These are phyloP conservation scores for Zaprionus inermis DNA, from an alignment of 1,140 invertebrate genomes.

Conservation along the genomic window DNA sequence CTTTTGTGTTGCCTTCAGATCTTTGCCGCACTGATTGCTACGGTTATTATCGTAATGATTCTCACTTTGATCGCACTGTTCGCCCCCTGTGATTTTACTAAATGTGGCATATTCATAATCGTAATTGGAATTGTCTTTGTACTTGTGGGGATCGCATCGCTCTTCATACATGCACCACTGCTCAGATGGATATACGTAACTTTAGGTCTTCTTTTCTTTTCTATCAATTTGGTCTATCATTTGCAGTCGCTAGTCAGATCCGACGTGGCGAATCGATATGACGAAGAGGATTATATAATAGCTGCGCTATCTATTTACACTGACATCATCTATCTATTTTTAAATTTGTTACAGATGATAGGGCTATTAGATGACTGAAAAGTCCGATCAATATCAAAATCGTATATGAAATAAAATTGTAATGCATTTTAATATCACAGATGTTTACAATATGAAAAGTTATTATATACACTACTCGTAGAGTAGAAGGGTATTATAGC, in stretches of 20 bases:
- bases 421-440: neutral
- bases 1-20: neutral
- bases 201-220: constrained; percentile 8
- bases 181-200: neutral
- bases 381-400: no score
- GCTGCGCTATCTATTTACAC: constrained; percentile 43
- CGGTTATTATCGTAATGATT: neutral
- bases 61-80: constrained; percentile 32
- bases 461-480: no score
- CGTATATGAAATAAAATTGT: no score
- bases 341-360: neutral
- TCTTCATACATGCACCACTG: neutral
- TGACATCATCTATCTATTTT: constrained; percentile 36
- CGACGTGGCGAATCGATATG: constrained; percentile 2
- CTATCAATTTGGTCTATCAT: constrained; percentile 19
- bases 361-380: neutral
- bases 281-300: constrained; percentile 42
- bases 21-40: neutral
- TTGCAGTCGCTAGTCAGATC: constrained; percentile 41
- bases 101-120: constrained; percentile 14
- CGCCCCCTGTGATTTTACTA: constrained; percentile 54
- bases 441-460: no score
- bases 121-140: neutral
- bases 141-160: neutral
- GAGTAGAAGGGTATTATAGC: no score